phyloP scores from a whole-genome alignment of 2,113 vertebrate species.

The Cavia aperea region DNA sequence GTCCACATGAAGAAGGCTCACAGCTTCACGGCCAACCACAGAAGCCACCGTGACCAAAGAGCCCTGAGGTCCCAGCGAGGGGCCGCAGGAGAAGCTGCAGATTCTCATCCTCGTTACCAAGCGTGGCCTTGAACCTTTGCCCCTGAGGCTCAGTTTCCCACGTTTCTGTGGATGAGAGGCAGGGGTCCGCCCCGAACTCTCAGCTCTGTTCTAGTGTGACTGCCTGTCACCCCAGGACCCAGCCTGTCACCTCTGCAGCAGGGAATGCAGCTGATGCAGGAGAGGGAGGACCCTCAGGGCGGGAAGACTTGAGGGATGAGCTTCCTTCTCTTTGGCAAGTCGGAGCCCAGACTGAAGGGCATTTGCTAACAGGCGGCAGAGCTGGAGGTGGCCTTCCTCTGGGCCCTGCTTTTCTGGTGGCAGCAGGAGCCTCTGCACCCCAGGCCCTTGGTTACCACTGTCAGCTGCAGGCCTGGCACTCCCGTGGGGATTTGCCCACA shows the following conservation, averaged over 20 bases:
- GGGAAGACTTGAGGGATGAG: not conserved
- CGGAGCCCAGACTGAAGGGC: not conserved
- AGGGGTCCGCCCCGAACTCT: not conserved
- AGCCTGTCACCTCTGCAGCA: not conserved
- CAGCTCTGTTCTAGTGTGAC: not conserved
- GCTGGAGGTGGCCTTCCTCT: not conserved
- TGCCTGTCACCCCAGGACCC: not conserved
- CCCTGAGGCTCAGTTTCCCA: not conserved
- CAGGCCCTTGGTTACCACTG: conserved; percentile 42
- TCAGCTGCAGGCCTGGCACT: conserved; percentile 10
- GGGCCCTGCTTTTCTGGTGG: not conserved
- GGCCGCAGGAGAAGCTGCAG: not conserved
- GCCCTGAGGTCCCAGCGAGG: not conserved
- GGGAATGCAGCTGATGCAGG: not conserved
- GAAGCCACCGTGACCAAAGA: not conserved
- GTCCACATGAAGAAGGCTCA: not conserved
- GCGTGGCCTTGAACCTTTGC: not conserved
- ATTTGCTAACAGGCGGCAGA: not conserved
- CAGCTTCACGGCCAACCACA: not conserved
- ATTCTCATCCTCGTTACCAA: not conserved
- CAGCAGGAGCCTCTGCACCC: not conserved
- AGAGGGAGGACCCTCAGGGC: not conserved
- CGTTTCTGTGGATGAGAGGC: not conserved
- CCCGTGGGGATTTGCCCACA: not conserved
- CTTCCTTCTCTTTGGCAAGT: not conserved